phyloP scores from a whole-genome alignment of 2,797 vertebrate genomes.

The Brachymystax lenok region DNA sequence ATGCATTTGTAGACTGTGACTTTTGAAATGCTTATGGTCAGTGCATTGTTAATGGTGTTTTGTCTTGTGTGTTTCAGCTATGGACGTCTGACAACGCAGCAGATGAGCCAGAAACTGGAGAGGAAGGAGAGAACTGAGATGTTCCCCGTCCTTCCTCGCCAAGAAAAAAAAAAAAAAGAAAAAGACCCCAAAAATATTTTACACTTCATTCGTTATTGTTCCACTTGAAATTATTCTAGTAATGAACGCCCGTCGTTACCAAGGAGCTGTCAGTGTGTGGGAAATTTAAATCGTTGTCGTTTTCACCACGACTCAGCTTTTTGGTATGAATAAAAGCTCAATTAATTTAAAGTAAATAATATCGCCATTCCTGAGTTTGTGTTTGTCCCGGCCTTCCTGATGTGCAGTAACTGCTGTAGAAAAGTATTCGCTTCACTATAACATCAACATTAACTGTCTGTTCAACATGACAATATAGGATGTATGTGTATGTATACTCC shows the following conservation, averaged over 20 bases:
- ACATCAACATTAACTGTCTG: slow-evolving; percentile 71
- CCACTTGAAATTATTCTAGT: slow-evolving; percentile 85
- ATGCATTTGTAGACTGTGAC: too few relatives aligned
- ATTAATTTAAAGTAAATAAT: slow-evolving; percentile 37
- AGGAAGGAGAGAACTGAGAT: slow-evolving; percentile 84
- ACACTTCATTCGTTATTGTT: slow-evolving; percentile 87
- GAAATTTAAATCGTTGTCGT: slow-evolving; percentile 78
- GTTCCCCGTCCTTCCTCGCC: slow-evolving; percentile 47
- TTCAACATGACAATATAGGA: slow-evolving; percentile 59
- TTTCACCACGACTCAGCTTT: slow-evolving; percentile 82
- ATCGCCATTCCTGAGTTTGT: slow-evolving; percentile 79
- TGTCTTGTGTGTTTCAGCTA: slow-evolving; percentile 69
- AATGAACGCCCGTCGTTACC: slow-evolving; percentile 74
- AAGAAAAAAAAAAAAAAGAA: slow-evolving; percentile 16
- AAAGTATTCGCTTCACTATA: slow-evolving; percentile 86
- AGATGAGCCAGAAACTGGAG: slow-evolving; percentile 83
- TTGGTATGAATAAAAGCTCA: slow-evolving; percentile 64
- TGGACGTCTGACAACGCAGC: slow-evolving; percentile 87
- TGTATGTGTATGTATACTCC: slow-evolving; percentile 8
- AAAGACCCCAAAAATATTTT: slow-evolving; percentile 72
- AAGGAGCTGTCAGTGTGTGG: slow-evolving; percentile 76
- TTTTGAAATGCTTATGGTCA: neutral
- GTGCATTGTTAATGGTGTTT: neutral
- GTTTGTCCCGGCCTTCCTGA: slow-evolving; percentile 82
- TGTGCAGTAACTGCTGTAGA: slow-evolving; percentile 89